These are phyloP conservation scores for Lissonota sp. DNA, from an alignment of 2,888 invertebrate genomes.

Conservation along the genomic window DNA sequence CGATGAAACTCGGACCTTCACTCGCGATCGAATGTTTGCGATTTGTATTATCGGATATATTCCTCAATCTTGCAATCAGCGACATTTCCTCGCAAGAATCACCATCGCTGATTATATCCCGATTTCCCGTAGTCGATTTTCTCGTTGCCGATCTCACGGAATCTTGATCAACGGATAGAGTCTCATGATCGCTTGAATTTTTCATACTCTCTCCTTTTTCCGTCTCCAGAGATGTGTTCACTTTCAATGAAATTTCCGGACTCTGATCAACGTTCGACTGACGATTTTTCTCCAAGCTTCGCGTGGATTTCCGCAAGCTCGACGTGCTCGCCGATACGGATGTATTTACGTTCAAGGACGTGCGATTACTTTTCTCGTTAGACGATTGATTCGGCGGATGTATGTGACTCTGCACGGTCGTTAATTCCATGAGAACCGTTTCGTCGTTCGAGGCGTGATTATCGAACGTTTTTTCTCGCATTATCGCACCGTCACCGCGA, in stretches of 20 bases:
- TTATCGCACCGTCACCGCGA: not conserved
- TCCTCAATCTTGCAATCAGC: slow-evolving; percentile 68
- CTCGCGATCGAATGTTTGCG: slow-evolving; percentile 1
- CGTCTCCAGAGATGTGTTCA: slow-evolving; percentile 57
- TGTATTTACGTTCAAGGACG: slow-evolving; percentile 77
- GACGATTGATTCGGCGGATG: not conserved
- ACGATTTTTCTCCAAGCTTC: slow-evolving; percentile 8
- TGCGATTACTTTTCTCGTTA: slow-evolving; percentile 55
- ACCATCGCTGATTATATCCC: slow-evolving; percentile 3
- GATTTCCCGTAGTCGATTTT: not conserved
- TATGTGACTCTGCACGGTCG: slow-evolving; percentile 55
- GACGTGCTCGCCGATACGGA: slow-evolving; percentile 64
- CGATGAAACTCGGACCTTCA: slow-evolving; percentile 66
- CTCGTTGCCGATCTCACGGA: not conserved
- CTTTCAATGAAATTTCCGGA: slow-evolving; percentile 51
- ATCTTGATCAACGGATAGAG: no score
- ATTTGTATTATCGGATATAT: slow-evolving; percentile 54
- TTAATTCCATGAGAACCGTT: slow-evolving; percentile 57
- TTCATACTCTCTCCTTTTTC: slow-evolving; percentile 2
- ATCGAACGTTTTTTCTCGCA: not conserved
- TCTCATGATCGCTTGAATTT: not conserved
- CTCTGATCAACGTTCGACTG: slow-evolving; percentile 2
- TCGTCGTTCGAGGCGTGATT: slow-evolving; percentile 8
- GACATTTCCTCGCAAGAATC: slow-evolving; percentile 66
- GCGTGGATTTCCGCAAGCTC: not conserved